Evolutionary conservation across 1,140 invertebrate species (phyloP).

Genomic region (Wiebesia pumilae): DNA sequence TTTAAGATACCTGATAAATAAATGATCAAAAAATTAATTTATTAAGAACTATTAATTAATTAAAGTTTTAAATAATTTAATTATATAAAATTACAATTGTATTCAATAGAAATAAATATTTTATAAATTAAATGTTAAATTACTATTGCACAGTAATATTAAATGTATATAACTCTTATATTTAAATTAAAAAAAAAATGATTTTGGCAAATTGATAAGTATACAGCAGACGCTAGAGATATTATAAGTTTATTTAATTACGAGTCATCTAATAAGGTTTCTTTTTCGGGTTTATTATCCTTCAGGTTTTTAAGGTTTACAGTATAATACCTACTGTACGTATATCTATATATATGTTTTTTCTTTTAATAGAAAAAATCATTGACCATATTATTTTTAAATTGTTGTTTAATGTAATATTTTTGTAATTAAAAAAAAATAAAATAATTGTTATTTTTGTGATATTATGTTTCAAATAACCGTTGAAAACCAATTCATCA

Average conservation of each 20-base stretch:
- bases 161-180: no score
- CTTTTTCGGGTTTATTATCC: background rate
- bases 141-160: no score
- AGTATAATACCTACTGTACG: background rate
- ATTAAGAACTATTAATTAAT: no score
- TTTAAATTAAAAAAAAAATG: no score
- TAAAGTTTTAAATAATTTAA: no score
- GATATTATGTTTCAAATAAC: background rate
- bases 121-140: no score
- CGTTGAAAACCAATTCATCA: constrained; percentile 22
- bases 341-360: background rate
- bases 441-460: background rate
- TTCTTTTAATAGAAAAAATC: background rate
- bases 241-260: background rate
- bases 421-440: background rate
- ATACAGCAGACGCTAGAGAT: background rate
- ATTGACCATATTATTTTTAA: background rate
- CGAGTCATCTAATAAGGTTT: background rate
- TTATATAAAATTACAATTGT: no score
- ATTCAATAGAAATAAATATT: no score
- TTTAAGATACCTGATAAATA: background rate
- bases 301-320: background rate
- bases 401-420: background rate
- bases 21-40: background rate
- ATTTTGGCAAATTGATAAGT: no score